phyloP scores from a whole-genome alignment of 2,888 invertebrate genomes.

The Chrysodeixis includens region DNA sequence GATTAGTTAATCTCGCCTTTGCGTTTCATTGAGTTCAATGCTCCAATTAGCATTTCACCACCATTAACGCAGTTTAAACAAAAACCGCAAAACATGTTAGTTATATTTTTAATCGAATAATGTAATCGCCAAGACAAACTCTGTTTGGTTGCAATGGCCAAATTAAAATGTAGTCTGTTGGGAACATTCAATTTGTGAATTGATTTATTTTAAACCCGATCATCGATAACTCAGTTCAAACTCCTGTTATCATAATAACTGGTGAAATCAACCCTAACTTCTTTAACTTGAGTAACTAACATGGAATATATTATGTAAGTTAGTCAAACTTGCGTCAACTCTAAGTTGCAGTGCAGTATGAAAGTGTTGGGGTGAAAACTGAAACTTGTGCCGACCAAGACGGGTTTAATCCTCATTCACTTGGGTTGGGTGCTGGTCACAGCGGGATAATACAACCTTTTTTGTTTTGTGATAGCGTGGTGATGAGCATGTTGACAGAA shows the following conservation, averaged over 20 bases:
- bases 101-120: too few species aligned
- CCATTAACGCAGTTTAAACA: neutral
- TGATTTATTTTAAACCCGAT: neutral
- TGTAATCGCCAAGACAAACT: too few species aligned
- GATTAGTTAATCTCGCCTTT: neutral
- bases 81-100: neutral
- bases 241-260: neutral
- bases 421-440: neutral
- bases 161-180: too few species aligned
- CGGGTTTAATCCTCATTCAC: neutral
- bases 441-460: neutral
- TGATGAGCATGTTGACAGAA: neutral
- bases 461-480: neutral
- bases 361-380: slow-evolving; percentile 21
- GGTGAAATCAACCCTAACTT: neutral
- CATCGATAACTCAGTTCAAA: neutral
- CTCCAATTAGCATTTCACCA: neutral
- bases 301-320: slow-evolving; percentile 43
- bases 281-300: slow-evolving; percentile 15
- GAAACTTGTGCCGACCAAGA: neutral
- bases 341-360: slow-evolving; percentile 24
- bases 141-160: too few species aligned
- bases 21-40: neutral
- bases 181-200: neutral
- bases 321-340: slow-evolving; percentile 24